A percentile compares a stretch with the other conserved stretches of the same genome.
phyloP scores from a whole-genome alignment of 2,888 invertebrate genomes.

The Aspidiotus destructor region DNA sequence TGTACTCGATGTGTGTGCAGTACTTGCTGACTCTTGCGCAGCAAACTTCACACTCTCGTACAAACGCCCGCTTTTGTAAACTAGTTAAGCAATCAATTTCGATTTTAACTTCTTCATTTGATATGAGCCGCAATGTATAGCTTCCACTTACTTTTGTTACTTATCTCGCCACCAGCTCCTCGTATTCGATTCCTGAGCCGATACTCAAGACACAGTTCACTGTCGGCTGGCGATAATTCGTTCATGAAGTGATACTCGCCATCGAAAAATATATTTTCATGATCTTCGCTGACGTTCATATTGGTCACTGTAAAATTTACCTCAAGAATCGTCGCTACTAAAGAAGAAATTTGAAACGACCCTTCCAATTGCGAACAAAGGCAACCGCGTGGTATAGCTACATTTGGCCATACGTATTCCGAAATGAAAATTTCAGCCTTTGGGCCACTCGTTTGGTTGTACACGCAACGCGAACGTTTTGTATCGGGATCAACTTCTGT shows the following conservation, averaged over 20 bases:
- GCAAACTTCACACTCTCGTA: too few species aligned
- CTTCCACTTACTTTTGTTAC: constrained; percentile 38
- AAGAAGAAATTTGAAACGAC: constrained; percentile 54
- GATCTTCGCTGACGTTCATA: constrained; percentile 74
- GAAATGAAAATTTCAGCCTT: constrained; percentile 51
- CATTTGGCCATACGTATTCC: constrained; percentile 60
- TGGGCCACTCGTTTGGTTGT: constrained; percentile 40
- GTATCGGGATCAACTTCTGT: constrained; percentile 55
- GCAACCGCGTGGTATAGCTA: constrained; percentile 60
- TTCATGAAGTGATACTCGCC: constrained; percentile 44
- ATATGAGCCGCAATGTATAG: too few species aligned
- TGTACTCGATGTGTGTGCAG: too few species aligned
- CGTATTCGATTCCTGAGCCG: constrained; percentile 56
- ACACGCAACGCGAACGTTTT: constrained; percentile 60
- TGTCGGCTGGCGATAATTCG: constrained; percentile 48
- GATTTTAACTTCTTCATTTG: too few species aligned
- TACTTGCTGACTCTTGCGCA: too few species aligned
- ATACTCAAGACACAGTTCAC: constrained; percentile 51
- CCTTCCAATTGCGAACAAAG: constrained; percentile 61
- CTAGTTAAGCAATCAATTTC: too few species aligned
- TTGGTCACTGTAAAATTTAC: constrained; percentile 63
- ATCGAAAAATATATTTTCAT: constrained; percentile 67
- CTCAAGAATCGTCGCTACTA: constrained; percentile 60
- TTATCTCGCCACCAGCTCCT: constrained; percentile 65
- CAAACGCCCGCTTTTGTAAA: too few species aligned